Base-by-base conservation (phyloP, 2,888 invertebrate species). In the Drosophila macrothrix region DNA sequence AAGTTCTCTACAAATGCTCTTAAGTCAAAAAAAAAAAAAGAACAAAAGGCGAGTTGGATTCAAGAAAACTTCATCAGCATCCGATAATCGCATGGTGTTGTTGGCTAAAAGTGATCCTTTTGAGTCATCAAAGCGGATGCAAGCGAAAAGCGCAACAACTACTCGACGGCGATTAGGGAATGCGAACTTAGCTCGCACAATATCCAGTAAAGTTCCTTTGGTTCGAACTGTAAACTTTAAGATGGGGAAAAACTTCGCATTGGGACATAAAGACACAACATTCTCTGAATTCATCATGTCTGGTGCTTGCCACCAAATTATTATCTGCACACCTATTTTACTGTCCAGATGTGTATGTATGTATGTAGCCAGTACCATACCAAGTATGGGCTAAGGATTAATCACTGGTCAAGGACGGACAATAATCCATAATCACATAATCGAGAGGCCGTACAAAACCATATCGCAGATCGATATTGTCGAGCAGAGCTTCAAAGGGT, bases 401-500 rank as follows among this genome's bases (percentile, higher is more conserved):
- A 28, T 31, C 60, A 69, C 43, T 64, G 63, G 63, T n/a, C 56
- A 58, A 43, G 50, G 39, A n/a, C 31, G 22, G 25, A 9, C 25
- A 46, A 9, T n/a, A 67, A 54, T 28, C 56, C 39, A 22, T 79
- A 74, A 78, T 50, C 68, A 62, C 50, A 78, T 77, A 65, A 78
- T 78, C 64, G 46, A 43, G 75, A 74, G 68, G 68, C 69, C 79
- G 55, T 79, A 74, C 14, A 64, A 65, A 43, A 14, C 7, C 28
- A 4, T 28, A 39, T 56, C 16, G 12, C 54, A 53, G 58, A 72
- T 78, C 80, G 64, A 78, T 78, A 76, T 52, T 65, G 58, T 66
- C 49, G 55, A 37, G 52, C 66, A 61, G 35, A 39, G 4, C 14
- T 25, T n/a, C 14, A 28, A 68, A 64, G 39, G 63, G 68, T 68